These are phyloP conservation scores for Kryptolebias marmoratus DNA, from an alignment of 2,113 vertebrate genomes.

Conservation along the genomic window DNA sequence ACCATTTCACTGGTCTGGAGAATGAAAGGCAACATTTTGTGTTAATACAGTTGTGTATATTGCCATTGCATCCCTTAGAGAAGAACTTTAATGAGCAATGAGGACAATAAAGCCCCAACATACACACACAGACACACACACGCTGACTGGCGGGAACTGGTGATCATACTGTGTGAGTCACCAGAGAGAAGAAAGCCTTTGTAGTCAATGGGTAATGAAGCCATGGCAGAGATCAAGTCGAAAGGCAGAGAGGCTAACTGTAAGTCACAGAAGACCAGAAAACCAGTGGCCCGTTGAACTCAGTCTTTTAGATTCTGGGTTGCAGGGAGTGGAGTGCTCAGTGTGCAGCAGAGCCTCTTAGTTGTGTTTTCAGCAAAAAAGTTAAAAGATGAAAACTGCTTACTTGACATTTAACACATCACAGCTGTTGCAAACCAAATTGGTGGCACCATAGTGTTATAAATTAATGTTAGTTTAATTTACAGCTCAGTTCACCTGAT, in stretches of 20 bases:
- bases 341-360: not conserved
- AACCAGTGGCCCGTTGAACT: conserved; percentile 34
- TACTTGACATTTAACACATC: not conserved
- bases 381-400: not conserved
- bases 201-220: conserved; percentile 67
- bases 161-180: conserved; percentile 58
- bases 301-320: conserved; percentile 1
- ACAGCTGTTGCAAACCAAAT: not conserved
- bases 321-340: not conserved
- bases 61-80: conserved; percentile 54
- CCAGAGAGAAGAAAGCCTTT: conserved; percentile 52
- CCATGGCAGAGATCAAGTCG: conserved; percentile 45
- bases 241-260: conserved; percentile 51
- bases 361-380: not conserved
- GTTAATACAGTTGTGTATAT: conserved; percentile 47
- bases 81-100: conserved; percentile 65
- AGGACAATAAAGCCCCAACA: conserved; percentile 66
- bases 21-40: conserved; percentile 9
- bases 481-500: too few relatives aligned
- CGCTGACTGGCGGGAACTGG: conserved; percentile 25
- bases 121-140: conserved; percentile 16
- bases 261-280: conserved; percentile 33
- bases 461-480: too few relatives aligned
- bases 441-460: too few relatives aligned
- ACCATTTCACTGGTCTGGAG: conserved; percentile 15